phyloP scores from a whole-genome alignment of 2,113 vertebrate genomes.

The Toxotes chatareus region DNA sequence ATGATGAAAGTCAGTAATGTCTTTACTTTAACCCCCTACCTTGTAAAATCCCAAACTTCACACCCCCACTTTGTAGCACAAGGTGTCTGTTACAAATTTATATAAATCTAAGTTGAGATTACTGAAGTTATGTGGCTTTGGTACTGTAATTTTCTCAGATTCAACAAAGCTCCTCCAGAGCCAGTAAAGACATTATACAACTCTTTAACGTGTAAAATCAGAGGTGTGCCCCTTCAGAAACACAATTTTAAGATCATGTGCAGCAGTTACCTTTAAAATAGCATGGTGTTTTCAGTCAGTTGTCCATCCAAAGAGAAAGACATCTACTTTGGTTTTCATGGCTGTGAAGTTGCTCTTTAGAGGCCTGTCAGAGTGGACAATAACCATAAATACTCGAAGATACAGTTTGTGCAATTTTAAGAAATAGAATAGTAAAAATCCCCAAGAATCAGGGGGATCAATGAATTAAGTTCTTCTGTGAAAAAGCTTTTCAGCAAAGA shows the following conservation, averaged over 20 bases:
- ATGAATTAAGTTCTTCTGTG: slow-evolving; percentile 17
- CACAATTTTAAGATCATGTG: background rate
- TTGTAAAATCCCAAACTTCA: background rate
- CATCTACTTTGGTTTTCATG: slow-evolving; percentile 17
- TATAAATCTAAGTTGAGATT: background rate
- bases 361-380: slow-evolving; percentile 16
- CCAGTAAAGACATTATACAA: background rate
- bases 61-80: background rate
- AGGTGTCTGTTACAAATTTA: background rate
- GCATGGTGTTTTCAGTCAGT: background rate
- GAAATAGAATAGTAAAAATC: slow-evolving; percentile 27
- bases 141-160: background rate
- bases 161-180: slow-evolving; percentile 1
- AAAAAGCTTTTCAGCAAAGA: slow-evolving; percentile 23
- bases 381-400: slow-evolving; percentile 23
- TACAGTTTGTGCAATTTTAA: slow-evolving; percentile 31
- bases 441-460: background rate
- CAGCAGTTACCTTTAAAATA: slow-evolving; percentile 8
- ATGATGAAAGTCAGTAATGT: background rate
- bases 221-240: background rate
- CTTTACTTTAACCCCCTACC: background rate
- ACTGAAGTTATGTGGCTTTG: background rate
- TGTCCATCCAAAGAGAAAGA: slow-evolving; percentile 21
- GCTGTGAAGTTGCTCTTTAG: slow-evolving; percentile 1
- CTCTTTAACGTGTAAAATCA: background rate